Evolutionary conservation across 1,140 invertebrate species (phyloP), one percentile per base, ranked within the genome.

Genomic region (Aradophagus sp.): DNA sequence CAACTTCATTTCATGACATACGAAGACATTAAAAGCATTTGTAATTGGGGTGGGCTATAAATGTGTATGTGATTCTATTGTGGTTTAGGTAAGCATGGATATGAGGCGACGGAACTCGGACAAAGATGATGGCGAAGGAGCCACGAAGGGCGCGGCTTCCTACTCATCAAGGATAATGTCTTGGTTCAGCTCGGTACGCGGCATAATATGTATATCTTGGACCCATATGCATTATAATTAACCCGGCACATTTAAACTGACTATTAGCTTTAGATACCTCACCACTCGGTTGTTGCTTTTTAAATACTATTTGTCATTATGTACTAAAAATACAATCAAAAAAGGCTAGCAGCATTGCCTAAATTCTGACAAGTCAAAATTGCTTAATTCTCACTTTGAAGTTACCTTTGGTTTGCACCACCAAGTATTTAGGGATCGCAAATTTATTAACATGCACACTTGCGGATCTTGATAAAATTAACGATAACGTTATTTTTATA

Each of bases 171-270:
- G 80, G 82, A 83, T 86, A 78, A 76, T 83, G 63, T 84, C 84
- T 80, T 85, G 84, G 84, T 82, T 86, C 81, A 84, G 79, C 77
- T 86, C 83, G 84, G 85, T 85, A 86, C 80, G 85, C 80, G 84
- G 80, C 82, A 85, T 71, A 50, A 59, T 84, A 78, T 75, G n/a
- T n/a, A 75, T 83, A 73, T 79, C 79, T 80, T 86, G 83, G 82
- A 85, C 83, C 81, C 83, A 84, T 84, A 80, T 73, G 75, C 78
- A 80, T 82, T n/a, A 79, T 48, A 72, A 48, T 53, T 53, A 66
- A 71, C 53, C 47, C 50, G 34, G 62, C 55, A 58, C 47, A 74
- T 38, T 70, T 75, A 55, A 44, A 56, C 69, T 69, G 50, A 77
- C 48, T 65, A n/a, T 69, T 32, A 66, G 53, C 68, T 62, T 68